Evolutionary conservation across 2,888 invertebrate genomes (phyloP).

Genomic region (Mythimna lalbum): DNA sequence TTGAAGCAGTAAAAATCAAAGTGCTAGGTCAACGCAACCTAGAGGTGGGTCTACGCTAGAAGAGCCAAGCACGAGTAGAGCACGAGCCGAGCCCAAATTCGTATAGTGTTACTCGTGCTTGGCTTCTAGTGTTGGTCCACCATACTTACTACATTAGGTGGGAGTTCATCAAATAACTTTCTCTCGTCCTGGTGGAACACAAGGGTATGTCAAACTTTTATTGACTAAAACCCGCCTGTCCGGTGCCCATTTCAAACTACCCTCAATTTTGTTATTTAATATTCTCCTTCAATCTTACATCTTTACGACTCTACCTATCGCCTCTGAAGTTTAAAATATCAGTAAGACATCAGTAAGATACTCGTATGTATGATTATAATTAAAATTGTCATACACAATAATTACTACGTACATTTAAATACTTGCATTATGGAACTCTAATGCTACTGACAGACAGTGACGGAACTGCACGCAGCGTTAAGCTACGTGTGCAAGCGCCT

Average conservation of each 20-base stretch:
- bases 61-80: no score
- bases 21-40: no score
- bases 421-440: neutral
- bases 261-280: neutral
- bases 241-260: neutral
- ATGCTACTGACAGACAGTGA: conserved; percentile 22
- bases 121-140: no score
- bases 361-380: neutral
- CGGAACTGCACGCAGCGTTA: conserved; percentile 21
- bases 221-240: no score
- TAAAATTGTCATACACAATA: neutral
- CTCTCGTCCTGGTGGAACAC: no score
- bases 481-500: conserved; percentile 36
- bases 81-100: no score
- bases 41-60: no score
- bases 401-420: neutral
- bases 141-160: no score
- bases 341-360: neutral
- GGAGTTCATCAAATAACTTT: no score
- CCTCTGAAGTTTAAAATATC: neutral
- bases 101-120: no score
- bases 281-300: neutral
- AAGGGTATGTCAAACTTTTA: no score
- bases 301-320: neutral
- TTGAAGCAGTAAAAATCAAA: no score